These are phyloP conservation scores for Babyrousa celebensis DNA, from an alignment of 2,797 vertebrate species.

Conservation along the genomic window DNA sequence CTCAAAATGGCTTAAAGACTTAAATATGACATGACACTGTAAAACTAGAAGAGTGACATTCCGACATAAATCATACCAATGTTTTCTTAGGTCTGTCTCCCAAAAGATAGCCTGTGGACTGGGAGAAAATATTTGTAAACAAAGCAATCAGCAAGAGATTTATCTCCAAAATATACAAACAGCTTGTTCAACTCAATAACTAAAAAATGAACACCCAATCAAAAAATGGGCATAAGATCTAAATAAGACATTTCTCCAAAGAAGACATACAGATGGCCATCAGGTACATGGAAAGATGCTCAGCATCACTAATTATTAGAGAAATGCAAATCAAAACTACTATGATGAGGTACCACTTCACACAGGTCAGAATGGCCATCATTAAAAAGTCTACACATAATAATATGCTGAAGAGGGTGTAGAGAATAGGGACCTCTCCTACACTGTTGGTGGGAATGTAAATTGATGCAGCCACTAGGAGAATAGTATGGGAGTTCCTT, in stretches of 20 bases:
- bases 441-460: not conserved
- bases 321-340: not conserved
- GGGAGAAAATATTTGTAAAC: no score
- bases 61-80: no score
- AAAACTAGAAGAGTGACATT: no score
- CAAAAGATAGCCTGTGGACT: no score
- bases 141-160: no score
- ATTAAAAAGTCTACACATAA: not conserved
- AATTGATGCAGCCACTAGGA: not conserved
- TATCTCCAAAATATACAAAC: no score
- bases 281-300: not conserved
- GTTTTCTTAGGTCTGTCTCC: no score
- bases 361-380: not conserved
- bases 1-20: no score
- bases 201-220: not conserved
- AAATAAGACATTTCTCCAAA: not conserved
- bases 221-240: slow-evolving; percentile 23
- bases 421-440: not conserved
- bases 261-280: not conserved
- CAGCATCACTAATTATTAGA: not conserved
- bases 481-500: not conserved
- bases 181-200: not conserved
- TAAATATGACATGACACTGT: no score
- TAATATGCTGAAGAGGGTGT: not conserved
- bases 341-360: not conserved